A percentile compares a stretch with the other conserved stretches of the same genome.
Evolutionary conservation across 2,113 vertebrate genomes (phyloP).

Genomic region (Microcebus lehilahytsara): DNA sequence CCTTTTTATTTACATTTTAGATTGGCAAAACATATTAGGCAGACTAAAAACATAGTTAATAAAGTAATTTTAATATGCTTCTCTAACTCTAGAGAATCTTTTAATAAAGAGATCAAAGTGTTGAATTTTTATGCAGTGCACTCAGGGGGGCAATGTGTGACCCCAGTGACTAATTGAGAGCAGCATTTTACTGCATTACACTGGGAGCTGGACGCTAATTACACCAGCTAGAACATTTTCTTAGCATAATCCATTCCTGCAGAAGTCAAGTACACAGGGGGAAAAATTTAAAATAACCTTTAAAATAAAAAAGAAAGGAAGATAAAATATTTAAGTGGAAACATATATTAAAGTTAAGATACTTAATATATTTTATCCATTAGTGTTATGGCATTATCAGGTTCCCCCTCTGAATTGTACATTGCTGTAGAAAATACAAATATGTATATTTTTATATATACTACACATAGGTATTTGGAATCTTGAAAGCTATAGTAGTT

Average conservation of each 20-base stretch:
- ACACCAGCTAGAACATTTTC: constrained; percentile 57
- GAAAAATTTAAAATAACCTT: neutral
- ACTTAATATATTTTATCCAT: constrained; percentile 28
- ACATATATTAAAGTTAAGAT: constrained; percentile 67
- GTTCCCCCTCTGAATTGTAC: neutral
- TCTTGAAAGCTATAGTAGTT: neutral
- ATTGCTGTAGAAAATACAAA: neutral
- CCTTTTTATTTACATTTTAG: constrained; percentile 17
- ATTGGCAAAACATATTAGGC: constrained; percentile 63
- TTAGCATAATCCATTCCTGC: neutral
- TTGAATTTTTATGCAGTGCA: constrained; percentile 51
- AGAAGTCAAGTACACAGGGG: neutral
- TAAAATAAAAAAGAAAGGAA: neutral
- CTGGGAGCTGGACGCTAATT: constrained; percentile 54
- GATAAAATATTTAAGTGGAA: neutral
- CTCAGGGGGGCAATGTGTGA: constrained; percentile 52
- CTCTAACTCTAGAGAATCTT: constrained; percentile 66
- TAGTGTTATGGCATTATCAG: constrained; percentile 7
- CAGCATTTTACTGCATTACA: constrained; percentile 41
- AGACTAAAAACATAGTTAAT: constrained; percentile 59
- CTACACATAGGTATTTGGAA: neutral
- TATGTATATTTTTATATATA: neutral
- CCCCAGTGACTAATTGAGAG: constrained; percentile 68
- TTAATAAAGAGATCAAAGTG: constrained; percentile 79
- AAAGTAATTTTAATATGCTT: constrained; percentile 69